Evolutionary conservation across 2,113 vertebrate genomes (phyloP), one percentile per base, ranked within the genome.

Genomic region (Hippolais icterina): DNA sequence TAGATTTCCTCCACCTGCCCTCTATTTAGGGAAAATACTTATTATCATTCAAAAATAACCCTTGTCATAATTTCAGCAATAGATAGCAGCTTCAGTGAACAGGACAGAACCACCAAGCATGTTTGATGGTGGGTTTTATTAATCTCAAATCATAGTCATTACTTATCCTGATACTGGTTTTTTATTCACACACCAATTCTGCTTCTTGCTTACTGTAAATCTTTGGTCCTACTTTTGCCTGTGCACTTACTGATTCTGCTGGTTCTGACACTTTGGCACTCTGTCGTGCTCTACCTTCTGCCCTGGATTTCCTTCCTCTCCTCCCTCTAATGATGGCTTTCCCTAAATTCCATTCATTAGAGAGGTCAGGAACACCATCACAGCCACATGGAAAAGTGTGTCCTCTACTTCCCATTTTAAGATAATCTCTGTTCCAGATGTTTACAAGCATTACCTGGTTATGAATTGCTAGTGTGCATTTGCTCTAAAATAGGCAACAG

Each of bases 401-500:
- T 68, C 57, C 31, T 91, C 50, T 82, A 2, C 59, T 94, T 83
- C 91, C 84, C 77, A 76, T 87, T 83, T 96, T 72, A 96, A 89
- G 70, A 60, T 54, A 71, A 94, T 87, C 47, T 78, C 57, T 89
- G 9, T 90, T 87, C 44, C 85, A 84, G 49, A 35, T 56, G 46
- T 92, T 59, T 75, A 89, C 35, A 84, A 61, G 12, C 63, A 46
- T 87, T 85, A 94, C 71, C 86, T 75, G 69, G 14, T 68, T 90
- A 53, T 81, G 46, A 89, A 82, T 1, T 83, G 59, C 60, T 79
- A 77, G 53, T 19, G 57, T 84, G 47, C n/a, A 10, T 83, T 71
- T 89, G 71, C 57, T 91, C 96, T 96, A 88, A 94, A 96, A 92
- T 90, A 66, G 80, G 64, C 66, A 89, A 68, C 57, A 59, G 44